Base-by-base conservation (phyloP, 2,113 vertebrate species). In the Pygoscelis antarcticus region DNA sequence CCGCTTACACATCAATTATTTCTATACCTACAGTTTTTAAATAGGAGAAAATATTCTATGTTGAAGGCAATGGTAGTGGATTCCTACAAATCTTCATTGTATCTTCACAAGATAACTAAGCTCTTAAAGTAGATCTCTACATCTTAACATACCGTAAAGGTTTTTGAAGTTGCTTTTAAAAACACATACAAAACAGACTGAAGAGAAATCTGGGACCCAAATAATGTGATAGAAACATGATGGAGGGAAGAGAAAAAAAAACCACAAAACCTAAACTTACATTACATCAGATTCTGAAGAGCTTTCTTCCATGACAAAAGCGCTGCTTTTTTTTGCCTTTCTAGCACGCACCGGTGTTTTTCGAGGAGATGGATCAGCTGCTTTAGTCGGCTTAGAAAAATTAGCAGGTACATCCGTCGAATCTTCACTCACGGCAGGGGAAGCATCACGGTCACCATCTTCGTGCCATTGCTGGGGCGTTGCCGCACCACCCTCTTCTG, bases 251-350 rank as follows among this genome's bases (percentile, higher is more conserved):
- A 38, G 21, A 1, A 22, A 55, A 9, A 38, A 22, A 0, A 11
- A 4, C 21, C 34, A 4, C 29, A 61, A 46, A 81, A 13, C 6
- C 25, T 42, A 40, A 76, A 74, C 58, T 98, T 94, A 98, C 98
- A 6, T 54, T 13, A 2, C 52, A 0, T 36, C 89, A 62, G 80
- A 94, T 2, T 89, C 84, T 19, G 82, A 80, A 20, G 10, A 86
- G 20, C 30, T 55, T 22, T 64, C 44, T 4, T 79, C 72, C 1
- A 0, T 7, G 30, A 36, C 8, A 6, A 11, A 58, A 55, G 14
- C 1, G 0, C 16, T 21, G 20, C 64, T 66, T 87, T 95, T 89
- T 8, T 0, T 5, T 32, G 0, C 0, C 10, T 54, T 95, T 16
- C 4, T 64, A 38, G 34, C 5, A 46, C 0, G 21, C 8, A 13